Percentiles rank a stretch among this genome's conserved stretches.
phyloP scores from a whole-genome alignment of 1,140 invertebrate species.

The Trachelipus rathkii region DNA sequence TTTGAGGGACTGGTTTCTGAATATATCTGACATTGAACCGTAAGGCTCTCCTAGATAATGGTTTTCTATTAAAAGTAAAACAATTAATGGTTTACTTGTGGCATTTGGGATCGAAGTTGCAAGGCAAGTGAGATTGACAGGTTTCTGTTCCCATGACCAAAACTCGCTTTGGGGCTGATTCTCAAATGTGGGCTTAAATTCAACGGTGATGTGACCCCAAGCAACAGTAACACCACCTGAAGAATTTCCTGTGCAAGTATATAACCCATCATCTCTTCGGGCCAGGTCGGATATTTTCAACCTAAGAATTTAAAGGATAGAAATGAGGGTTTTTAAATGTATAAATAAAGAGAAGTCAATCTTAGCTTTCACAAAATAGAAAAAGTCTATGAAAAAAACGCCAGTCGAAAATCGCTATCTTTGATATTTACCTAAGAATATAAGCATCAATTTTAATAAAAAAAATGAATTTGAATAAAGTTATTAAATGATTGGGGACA shows the following conservation, averaged over 20 bases:
- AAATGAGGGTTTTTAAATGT: not conserved
- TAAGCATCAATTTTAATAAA: no score
- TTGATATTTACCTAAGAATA: no score
- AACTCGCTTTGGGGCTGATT: conserved; percentile 62
- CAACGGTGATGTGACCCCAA: conserved; percentile 76
- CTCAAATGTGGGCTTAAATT: conserved; percentile 74
- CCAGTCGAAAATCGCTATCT: conserved; percentile 32
- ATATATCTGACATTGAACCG: no score
- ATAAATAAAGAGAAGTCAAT: not conserved
- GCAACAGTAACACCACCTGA: conserved; percentile 66
- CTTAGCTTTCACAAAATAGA: not conserved
- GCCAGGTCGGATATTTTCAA: conserved; percentile 53
- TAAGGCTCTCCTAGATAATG: no score
- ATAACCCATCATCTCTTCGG: conserved; percentile 76
- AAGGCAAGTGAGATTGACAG: conserved; percentile 81
- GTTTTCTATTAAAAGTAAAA: no score
- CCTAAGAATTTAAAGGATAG: conserved; percentile 24
- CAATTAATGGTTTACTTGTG: conserved; percentile 52
- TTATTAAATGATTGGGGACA: no score
- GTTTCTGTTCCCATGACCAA: conserved; percentile 73
- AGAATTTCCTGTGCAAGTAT: conserved; percentile 79
- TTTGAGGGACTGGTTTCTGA: no score
- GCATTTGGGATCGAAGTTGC: conserved; percentile 87
- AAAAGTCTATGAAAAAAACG: conserved; percentile 18
- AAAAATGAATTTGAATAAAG: no score